These are phyloP conservation scores for Opisthograptis luteolata DNA, from an alignment of 2,888 invertebrate species.

Conservation along the genomic window DNA sequence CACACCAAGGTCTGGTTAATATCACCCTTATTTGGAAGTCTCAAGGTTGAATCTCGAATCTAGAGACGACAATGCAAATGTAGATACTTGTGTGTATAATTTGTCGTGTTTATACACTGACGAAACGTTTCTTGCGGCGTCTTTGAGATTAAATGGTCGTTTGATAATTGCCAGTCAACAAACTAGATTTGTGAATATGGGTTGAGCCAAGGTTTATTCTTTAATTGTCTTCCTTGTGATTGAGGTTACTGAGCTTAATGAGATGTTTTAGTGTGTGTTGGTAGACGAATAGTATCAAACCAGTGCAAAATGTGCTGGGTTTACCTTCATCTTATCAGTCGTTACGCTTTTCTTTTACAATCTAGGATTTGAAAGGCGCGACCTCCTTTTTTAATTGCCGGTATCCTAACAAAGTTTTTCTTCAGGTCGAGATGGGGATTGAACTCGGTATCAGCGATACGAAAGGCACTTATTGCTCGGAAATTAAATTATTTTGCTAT, in stretches of 20 bases:
- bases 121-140: slow-evolving; percentile 69
- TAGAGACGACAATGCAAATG: slow-evolving; percentile 34
- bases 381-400: too few species aligned
- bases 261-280: background rate
- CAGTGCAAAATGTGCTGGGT: slow-evolving; percentile 12
- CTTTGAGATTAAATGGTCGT: slow-evolving; percentile 76
- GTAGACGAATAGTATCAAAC: background rate
- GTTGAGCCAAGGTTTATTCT: slow-evolving; percentile 48
- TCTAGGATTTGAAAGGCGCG: too few species aligned
- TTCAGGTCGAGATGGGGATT: too few species aligned
- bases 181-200: slow-evolving; percentile 74
- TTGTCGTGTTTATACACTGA: slow-evolving; percentile 58
- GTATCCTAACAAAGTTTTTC: too few species aligned
- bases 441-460: too few species aligned
- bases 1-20: slow-evolving; percentile 16
- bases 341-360: slow-evolving; percentile 1
- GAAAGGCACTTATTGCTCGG: too few species aligned
- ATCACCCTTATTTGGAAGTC: slow-evolving; percentile 29
- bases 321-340: background rate
- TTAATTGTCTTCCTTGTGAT: slow-evolving; percentile 48
- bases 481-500: too few species aligned
- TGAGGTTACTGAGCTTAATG: slow-evolving; percentile 40
- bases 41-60: slow-evolving; percentile 45
- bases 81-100: slow-evolving; percentile 18
- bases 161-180: slow-evolving; percentile 76